Percentiles rank a stretch among this genome's conserved stretches.
These are phyloP conservation scores for Alviniconcha marisindica DNA, from an alignment of 1,140 invertebrate genomes.

Conservation along the genomic window DNA sequence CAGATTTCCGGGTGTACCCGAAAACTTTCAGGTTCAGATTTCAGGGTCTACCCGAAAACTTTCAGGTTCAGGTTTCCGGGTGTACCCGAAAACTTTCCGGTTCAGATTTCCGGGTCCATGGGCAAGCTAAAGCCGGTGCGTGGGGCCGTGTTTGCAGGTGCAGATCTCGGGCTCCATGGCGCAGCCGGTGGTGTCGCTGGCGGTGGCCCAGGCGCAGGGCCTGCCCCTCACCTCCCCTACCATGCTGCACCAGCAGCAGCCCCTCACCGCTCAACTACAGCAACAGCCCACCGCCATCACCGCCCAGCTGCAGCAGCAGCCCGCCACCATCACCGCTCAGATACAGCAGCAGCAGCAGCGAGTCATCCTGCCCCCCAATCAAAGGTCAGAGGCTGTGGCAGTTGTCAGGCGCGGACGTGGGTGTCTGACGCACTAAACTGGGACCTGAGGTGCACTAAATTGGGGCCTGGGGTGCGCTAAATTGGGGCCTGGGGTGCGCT, in stretches of 20 bases:
- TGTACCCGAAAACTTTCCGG: too few relatives aligned
- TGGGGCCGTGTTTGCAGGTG: slow-evolving; percentile 22
- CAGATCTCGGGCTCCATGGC: slow-evolving; percentile 45
- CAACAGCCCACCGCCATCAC: slow-evolving; percentile 43
- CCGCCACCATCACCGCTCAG: slow-evolving; percentile 45
- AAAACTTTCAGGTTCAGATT: too few relatives aligned
- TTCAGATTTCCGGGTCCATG: too few relatives aligned
- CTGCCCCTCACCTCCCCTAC: slow-evolving; percentile 37
- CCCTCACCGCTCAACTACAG: slow-evolving; percentile 41
- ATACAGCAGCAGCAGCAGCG: slow-evolving; percentile 50
- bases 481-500: too few relatives aligned
- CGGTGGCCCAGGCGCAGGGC: slow-evolving; percentile 40
- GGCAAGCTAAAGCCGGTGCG: too few relatives aligned
- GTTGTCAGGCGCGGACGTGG: too few relatives aligned
- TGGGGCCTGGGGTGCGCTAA: too few relatives aligned
- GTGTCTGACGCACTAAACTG: too few relatives aligned
- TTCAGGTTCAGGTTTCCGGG: too few relatives aligned
- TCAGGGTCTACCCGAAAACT: neutral
- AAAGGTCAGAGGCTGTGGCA: slow-evolving; percentile 55
- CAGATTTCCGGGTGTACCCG: too few relatives aligned
- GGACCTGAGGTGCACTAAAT: too few relatives aligned
- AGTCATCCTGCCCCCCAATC: slow-evolving; percentile 61
- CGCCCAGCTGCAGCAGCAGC: slow-evolving; percentile 35
- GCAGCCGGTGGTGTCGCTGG: slow-evolving; percentile 48
- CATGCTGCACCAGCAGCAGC: slow-evolving; percentile 49